phyloP scores from a whole-genome alignment of 35 echinoderm and acorn worm genomes.

The Apostichopus japonicus region DNA sequence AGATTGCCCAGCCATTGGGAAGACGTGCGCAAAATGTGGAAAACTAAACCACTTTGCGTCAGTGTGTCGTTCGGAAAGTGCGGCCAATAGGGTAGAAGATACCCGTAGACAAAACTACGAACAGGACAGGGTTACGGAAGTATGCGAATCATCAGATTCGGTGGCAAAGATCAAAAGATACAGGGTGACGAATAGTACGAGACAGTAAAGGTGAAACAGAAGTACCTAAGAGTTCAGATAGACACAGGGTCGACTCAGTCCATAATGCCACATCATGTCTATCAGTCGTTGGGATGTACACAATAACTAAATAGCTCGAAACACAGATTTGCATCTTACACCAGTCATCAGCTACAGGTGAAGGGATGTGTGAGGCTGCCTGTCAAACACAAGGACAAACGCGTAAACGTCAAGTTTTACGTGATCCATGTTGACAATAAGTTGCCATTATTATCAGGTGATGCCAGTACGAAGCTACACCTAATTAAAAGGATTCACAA shows the following conservation, averaged over 20 bases:
- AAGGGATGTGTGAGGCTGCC: background rate
- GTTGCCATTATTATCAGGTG: conserved; percentile 64
- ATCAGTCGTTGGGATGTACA: background rate
- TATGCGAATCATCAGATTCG: background rate
- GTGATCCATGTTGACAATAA: conserved; percentile 71
- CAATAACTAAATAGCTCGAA: conserved; percentile 24
- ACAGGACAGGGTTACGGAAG: background rate
- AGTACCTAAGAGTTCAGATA: conserved; percentile 55
- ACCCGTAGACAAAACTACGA: background rate
- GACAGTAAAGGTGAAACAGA: conserved; percentile 40
- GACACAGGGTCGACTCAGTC: conserved; percentile 70
- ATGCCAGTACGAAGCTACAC: conserved; percentile 21
- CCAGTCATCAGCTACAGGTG: conserved; percentile 50
- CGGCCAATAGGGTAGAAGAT: conserved; percentile 23
- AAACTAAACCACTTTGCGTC: conserved; percentile 75
- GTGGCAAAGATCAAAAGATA: background rate
- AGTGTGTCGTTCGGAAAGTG: conserved; percentile 48
- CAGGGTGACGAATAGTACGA: conserved; percentile 69
- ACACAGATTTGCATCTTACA: conserved; percentile 67
- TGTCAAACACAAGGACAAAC: conserved; percentile 62
- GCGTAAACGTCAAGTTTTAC: conserved; percentile 56
- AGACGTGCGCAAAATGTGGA: conserved; percentile 58
- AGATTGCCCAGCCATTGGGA: conserved; percentile 68
- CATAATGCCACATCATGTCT: conserved; percentile 66
- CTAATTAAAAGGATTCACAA: conserved; percentile 63